These are phyloP conservation scores for Teinopalpus imperialis DNA, from an alignment of 2,888 invertebrate genomes.

Conservation along the genomic window DNA sequence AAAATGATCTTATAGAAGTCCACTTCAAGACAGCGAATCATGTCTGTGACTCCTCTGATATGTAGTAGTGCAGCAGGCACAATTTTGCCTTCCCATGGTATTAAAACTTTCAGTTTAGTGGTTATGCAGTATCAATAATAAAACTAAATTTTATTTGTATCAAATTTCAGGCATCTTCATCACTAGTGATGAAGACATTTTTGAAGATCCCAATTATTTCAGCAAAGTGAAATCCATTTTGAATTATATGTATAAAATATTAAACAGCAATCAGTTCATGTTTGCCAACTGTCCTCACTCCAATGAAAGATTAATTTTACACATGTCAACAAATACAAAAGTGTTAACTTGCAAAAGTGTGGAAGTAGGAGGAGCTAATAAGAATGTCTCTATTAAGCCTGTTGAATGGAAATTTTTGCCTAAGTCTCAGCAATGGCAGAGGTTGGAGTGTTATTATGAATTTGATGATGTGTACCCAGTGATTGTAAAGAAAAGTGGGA, in stretches of 20 bases:
- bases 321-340: conserved; percentile 78
- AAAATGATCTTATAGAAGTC: too few relatives aligned
- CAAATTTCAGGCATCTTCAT: conserved; percentile 87
- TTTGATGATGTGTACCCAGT: conserved; percentile 89
- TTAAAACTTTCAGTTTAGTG: too few relatives aligned
- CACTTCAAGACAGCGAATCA: too few relatives aligned
- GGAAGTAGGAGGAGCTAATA: conserved; percentile 72
- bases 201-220: conserved; percentile 79
- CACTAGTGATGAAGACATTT: conserved; percentile 84
- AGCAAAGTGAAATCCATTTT: conserved; percentile 83
- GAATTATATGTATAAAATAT: conserved; percentile 78
- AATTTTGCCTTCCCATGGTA: too few relatives aligned
- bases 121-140: too few relatives aligned
- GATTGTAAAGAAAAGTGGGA: conserved; percentile 81
- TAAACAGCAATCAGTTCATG: conserved; percentile 81
- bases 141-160: too few relatives aligned
- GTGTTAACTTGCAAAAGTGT: conserved; percentile 84
- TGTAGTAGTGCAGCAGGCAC: too few relatives aligned
- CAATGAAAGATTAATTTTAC: conserved; percentile 85
- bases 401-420: conserved; percentile 90
- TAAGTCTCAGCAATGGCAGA: conserved; percentile 87
- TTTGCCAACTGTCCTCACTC: conserved; percentile 79
- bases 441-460: conserved; percentile 88
- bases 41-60: too few relatives aligned
- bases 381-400: conserved; percentile 80